phyloP scores from a whole-genome alignment of 2,797 vertebrate species.

The Micromesistius poutassou region DNA sequence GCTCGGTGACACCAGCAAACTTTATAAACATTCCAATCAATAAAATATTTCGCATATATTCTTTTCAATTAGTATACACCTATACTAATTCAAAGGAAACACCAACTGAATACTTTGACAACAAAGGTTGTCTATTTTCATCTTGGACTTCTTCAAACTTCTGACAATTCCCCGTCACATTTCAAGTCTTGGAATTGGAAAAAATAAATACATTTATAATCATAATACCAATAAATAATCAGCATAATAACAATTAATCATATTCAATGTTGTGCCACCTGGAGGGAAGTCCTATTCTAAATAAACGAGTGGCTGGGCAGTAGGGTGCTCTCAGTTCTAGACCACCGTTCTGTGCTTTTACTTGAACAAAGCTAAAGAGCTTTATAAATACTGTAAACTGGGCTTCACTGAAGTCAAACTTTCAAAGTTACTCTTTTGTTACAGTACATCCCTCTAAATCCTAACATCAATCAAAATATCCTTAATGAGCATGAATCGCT shows the following conservation, averaged over 20 bases:
- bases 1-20: constrained; percentile 40
- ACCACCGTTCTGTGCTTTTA: constrained; percentile 52
- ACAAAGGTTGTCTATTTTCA: not conserved
- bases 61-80: not conserved
- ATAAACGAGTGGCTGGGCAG: constrained; percentile 52
- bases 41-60: not conserved
- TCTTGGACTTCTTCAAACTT: not conserved
- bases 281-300: not conserved
- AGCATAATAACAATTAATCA: constrained; percentile 17
- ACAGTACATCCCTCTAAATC: constrained; percentile 29
- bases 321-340: constrained; percentile 53
- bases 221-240: constrained; percentile 23
- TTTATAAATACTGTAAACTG: constrained; percentile 48
- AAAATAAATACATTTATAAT: constrained; percentile 31
- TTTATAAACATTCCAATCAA: constrained; percentile 19
- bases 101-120: not conserved
- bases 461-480: not conserved
- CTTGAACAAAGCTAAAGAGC: constrained; percentile 35
- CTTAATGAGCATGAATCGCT: constrained; percentile 14
- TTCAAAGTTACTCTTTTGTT: constrained; percentile 43
- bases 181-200: not conserved
- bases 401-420: constrained; percentile 74
- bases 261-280: not conserved
- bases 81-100: not conserved
- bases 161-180: not conserved